phyloP scores from a whole-genome alignment of 1,140 invertebrate species.

The Drosophila nannoptera region DNA sequence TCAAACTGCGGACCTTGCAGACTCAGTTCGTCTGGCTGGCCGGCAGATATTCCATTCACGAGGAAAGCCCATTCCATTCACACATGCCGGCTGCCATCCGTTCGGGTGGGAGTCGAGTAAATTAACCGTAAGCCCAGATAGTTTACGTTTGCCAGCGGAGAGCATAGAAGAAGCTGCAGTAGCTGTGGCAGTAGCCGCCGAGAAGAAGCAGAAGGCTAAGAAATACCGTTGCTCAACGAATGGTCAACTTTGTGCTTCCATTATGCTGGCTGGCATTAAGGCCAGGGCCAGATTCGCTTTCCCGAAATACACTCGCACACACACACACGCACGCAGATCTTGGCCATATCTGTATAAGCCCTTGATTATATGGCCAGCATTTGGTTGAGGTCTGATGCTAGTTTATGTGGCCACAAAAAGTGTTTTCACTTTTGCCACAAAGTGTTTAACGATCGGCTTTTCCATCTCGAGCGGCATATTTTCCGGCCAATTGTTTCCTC shows the following conservation, averaged over 20 bases:
- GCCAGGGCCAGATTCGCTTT: slow-evolving; percentile 8
- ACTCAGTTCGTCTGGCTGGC: background rate
- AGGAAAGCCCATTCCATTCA: slow-evolving; percentile 28
- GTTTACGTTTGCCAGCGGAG: slow-evolving; percentile 5
- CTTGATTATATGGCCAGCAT: slow-evolving; percentile 14
- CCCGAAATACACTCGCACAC: background rate
- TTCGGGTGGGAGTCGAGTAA: slow-evolving; percentile 14
- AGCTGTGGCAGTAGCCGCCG: background rate
- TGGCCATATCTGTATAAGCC: background rate
- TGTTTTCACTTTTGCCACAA: slow-evolving; percentile 19
- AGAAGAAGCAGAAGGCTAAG: background rate
- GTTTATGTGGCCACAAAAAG: slow-evolving; percentile 10
- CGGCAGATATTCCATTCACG: slow-evolving; percentile 59
- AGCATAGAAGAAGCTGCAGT: background rate
- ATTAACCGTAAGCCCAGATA: slow-evolving; percentile 11
- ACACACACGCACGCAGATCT: background rate
- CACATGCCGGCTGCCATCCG: background rate
- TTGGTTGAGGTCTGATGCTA: slow-evolving; percentile 6
- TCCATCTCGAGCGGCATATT: background rate
- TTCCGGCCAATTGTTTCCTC: background rate
- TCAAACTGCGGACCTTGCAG: slow-evolving; percentile 20
- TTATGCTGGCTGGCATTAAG: slow-evolving; percentile 12
- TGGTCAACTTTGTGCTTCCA: slow-evolving; percentile 1
- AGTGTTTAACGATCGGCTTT: slow-evolving; percentile 6
- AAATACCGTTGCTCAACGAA: slow-evolving; percentile 9